A percentile compares a stretch with the other conserved stretches of the same genome.
Conservation (phyloP, 1,140 invertebrate genomes). For the Drosophila kepulauana region DNA sequence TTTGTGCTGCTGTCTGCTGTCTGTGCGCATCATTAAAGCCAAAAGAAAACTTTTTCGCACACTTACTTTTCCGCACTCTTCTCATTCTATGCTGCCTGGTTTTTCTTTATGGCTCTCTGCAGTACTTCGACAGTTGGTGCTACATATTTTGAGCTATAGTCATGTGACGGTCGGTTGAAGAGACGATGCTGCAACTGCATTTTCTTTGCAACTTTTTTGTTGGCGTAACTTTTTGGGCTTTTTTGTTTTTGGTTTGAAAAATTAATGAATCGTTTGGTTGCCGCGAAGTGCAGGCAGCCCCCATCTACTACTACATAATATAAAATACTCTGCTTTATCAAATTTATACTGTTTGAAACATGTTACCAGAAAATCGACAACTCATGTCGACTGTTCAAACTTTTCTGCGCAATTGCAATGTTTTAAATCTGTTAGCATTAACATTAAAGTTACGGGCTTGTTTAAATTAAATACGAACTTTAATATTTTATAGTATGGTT, state of each 20-base stretch:
- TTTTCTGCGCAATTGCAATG: neutral
- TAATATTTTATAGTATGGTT: neutral
- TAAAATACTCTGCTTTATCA: constrained; percentile 52
- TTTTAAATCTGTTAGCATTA: neutral
- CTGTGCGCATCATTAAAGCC: constrained; percentile 76
- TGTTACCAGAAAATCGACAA: constrained; percentile 18
- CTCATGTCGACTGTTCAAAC: neutral
- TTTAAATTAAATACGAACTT: neutral
- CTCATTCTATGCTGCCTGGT: neutral
- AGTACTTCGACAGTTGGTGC: constrained; percentile 55
- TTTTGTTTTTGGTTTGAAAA: constrained; percentile 44
- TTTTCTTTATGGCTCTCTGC: constrained; percentile 13
- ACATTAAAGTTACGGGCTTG: neutral
- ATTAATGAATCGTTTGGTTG: constrained; percentile 46
- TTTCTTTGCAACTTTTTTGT: constrained; percentile 55
- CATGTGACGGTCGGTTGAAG: constrained; percentile 9
- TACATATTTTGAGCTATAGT: constrained; percentile 74
- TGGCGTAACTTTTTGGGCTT: constrained; percentile 46
- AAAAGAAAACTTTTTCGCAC: constrained; percentile 65
- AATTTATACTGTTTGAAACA: constrained; percentile 49
- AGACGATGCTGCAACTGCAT: constrained; percentile 17
- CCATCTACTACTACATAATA: constrained; percentile 54
- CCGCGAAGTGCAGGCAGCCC: constrained; percentile 36
- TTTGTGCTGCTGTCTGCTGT: constrained; percentile 43
- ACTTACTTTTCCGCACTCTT: constrained; percentile 47